These are phyloP conservation scores for Trididemnum clinides DNA, from an alignment of 23 tunicate genomes.

Conservation along the genomic window DNA sequence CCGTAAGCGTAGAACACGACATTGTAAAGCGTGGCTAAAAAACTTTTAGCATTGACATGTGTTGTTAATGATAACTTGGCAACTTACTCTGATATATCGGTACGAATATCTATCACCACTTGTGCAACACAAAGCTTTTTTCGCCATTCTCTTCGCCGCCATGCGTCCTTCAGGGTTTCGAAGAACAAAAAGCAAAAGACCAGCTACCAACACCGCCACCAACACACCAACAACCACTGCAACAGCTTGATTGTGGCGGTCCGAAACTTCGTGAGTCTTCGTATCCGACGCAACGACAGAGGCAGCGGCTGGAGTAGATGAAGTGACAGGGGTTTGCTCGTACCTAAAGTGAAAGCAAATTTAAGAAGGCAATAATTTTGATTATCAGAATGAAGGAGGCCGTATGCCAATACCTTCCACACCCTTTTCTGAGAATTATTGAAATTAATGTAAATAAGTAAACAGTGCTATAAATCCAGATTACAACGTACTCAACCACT, in stretches of 20 bases:
- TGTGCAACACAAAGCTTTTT: slow-evolving; percentile 8
- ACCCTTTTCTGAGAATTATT: too few relatives aligned
- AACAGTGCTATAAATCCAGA: too few relatives aligned
- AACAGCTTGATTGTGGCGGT: slow-evolving; percentile 25
- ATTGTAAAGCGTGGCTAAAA: too few relatives aligned
- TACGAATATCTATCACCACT: background rate
- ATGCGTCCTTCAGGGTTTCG: slow-evolving; percentile 49
- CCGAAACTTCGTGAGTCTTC: slow-evolving; percentile 1
- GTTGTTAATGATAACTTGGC: too few relatives aligned
- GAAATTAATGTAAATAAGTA: too few relatives aligned
- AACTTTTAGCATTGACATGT: too few relatives aligned
- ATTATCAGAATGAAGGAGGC: too few relatives aligned
- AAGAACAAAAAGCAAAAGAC: slow-evolving; percentile 30
- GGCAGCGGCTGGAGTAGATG: background rate
- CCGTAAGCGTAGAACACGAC: too few relatives aligned
- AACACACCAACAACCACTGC: slow-evolving; percentile 30
- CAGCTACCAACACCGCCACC: slow-evolving; percentile 1
- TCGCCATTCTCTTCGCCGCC: background rate
- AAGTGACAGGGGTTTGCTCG: background rate
- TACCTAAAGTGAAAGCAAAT: too few relatives aligned
- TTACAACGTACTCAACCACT: too few relatives aligned
- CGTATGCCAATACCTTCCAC: too few relatives aligned
- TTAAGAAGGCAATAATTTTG: too few relatives aligned
- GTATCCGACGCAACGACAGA: background rate
- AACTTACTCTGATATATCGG: slow-evolving; percentile 55